Evolutionary conservation across 2,888 invertebrate species (phyloP), one percentile per base, ranked within the genome.

Genomic region (Meghimatium bilineatum): DNA sequence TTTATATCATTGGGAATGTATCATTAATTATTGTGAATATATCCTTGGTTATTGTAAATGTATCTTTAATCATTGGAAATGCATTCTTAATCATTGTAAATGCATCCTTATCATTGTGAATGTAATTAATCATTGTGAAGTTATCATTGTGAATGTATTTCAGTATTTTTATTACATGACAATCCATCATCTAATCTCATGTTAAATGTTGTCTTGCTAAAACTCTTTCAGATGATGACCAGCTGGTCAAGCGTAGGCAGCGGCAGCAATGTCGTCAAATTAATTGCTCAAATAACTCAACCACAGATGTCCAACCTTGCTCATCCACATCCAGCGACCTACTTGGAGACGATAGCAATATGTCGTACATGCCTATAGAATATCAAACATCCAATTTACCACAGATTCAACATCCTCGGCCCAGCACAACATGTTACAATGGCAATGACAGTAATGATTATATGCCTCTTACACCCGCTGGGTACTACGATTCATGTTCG

Each of bases 231-330:
- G 92, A 86, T 88, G 91, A 91, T 76, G 91, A 91, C n/a, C 91
- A 91, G 84, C 86, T 92, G 72, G 89, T 90, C 17, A 91, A 91
- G 49, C 87, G 91, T 32, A 87, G 91, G 44, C 88, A 89, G 72
- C 80, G 87, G 1, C 84, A 84, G n/a, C 79, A 84, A 20, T 34
- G n/a, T n/a, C 23, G 75, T 20, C 71, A 77, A 49, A 29, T 63
- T 36, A 44, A 56, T 52, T 10, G 60, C 74, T 23, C 56, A 63
- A 26, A 66, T 52, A 29, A n/a, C 63, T 36, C 67, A 63, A 10
- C 60, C 78, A 14, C 71, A 49, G 71, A 87, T 60, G 52, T 82
- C 67, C 56, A 82, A 85, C 67, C 56, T 32, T 84, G 84, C 67
- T 80, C 84, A 20, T 84, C 84, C 56, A 82, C 84, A 1, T 81